A percentile compares a stretch with the other conserved stretches of the same genome.
Evolutionary conservation across 2,888 invertebrate species (phyloP).

Genomic region (Tanytarsus gracilentus): DNA sequence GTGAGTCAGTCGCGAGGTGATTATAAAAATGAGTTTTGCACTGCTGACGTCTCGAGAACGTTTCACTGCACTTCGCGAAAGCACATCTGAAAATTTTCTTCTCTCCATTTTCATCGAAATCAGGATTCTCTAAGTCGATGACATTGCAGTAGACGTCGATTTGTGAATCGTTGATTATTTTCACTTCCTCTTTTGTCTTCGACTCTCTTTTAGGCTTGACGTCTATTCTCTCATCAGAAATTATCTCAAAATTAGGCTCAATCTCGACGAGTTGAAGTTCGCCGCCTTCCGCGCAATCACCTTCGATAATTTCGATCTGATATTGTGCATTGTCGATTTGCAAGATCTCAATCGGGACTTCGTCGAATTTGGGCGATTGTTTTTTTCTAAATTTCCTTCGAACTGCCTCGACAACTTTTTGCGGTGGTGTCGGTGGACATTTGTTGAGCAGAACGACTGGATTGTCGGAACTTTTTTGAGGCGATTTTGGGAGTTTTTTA

Average conservation of each 20-base stretch:
- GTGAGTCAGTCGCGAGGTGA: slow-evolving; percentile 44
- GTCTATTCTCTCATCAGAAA: neutral
- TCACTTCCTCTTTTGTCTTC: neutral
- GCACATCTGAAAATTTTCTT: slow-evolving; percentile 52
- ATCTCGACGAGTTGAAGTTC: slow-evolving; percentile 28
- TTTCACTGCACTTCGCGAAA: slow-evolving; percentile 48
- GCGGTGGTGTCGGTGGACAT: neutral
- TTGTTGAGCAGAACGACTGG: slow-evolving; percentile 2
- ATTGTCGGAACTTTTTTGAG: neutral
- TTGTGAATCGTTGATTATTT: no score
- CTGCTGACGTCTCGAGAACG: slow-evolving; percentile 47
- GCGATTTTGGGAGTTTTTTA: neutral
- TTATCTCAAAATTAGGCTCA: slow-evolving; percentile 30
- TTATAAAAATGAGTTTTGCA: slow-evolving; percentile 24
- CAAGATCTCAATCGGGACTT: slow-evolving; percentile 36
- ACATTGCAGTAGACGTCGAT: slow-evolving; percentile 1
- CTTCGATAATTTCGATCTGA: slow-evolving; percentile 31
- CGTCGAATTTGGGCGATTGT: slow-evolving; percentile 38
- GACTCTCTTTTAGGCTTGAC: neutral
- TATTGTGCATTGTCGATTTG: slow-evolving; percentile 28
- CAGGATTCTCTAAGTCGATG: neutral
- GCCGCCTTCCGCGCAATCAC: slow-evolving; percentile 32
- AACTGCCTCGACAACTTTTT: neutral
- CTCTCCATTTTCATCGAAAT: slow-evolving; percentile 35
- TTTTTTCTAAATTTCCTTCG: slow-evolving; percentile 32